These are phyloP conservation scores for Pyrrhosoma nymphula DNA, from an alignment of 2,888 invertebrate species.

Conservation along the genomic window DNA sequence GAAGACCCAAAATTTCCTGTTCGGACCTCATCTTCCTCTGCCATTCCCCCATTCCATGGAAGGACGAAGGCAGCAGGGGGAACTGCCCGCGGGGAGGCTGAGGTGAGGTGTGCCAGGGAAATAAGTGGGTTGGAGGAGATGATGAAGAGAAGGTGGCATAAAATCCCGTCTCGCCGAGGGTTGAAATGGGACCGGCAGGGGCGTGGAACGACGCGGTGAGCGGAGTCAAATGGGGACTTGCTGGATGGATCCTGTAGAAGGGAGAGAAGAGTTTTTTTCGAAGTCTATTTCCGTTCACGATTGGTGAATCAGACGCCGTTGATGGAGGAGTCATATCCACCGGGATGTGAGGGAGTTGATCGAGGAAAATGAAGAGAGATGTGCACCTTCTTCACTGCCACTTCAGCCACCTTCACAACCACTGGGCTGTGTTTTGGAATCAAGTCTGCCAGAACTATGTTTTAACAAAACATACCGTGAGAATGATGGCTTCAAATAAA, in stretches of 20 bases:
- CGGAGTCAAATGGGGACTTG: not conserved
- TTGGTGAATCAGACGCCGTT: not conserved
- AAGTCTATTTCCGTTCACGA: not conserved
- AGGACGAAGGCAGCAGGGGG: not conserved
- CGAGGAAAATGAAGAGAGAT: too few relatives aligned
- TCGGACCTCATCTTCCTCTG: not conserved
- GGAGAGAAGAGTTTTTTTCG: not conserved
- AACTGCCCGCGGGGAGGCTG: not conserved
- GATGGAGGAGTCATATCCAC: too few relatives aligned
- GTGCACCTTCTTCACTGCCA: too few relatives aligned
- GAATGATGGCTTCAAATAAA: too few relatives aligned
- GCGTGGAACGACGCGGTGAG: not conserved
- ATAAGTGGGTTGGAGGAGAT: not conserved
- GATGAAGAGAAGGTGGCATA: not conserved
- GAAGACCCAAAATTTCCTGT: not conserved
- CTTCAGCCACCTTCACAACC: too few relatives aligned
- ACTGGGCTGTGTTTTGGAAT: too few relatives aligned
- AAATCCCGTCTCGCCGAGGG: not conserved
- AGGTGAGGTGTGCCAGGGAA: not conserved
- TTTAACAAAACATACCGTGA: too few relatives aligned
- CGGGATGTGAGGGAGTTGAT: too few relatives aligned
- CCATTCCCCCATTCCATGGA: not conserved
- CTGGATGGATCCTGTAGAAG: not conserved
- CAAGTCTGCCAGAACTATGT: too few relatives aligned
- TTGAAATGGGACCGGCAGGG: not conserved